Evolutionary conservation across 1,140 invertebrate genomes (phyloP).

Genomic region (Calosoma granatense): DNA sequence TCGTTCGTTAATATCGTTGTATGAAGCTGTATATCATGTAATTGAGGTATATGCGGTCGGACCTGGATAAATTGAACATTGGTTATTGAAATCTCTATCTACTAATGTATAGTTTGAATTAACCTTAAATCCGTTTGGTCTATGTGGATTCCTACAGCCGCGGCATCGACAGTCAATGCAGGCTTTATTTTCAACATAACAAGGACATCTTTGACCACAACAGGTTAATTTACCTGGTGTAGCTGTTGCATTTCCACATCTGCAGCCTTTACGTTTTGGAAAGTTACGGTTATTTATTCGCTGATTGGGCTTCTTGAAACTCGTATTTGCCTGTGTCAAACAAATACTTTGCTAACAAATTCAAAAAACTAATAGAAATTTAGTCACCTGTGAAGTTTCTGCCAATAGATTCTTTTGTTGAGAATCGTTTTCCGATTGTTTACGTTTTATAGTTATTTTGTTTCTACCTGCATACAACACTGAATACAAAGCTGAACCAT

Average conservation of each 20-base stretch:
- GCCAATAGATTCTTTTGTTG: background rate
- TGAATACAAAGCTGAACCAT: slow-evolving; percentile 63
- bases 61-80: background rate
- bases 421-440: slow-evolving; percentile 30
- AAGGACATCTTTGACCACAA: slow-evolving; percentile 86
- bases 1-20: background rate
- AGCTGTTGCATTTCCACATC: slow-evolving; percentile 82
- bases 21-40: slow-evolving; percentile 5
- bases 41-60: slow-evolving; percentile 10
- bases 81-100: background rate
- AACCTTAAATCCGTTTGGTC: slow-evolving; percentile 69
- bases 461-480: slow-evolving; percentile 69
- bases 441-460: slow-evolving; percentile 73
- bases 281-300: slow-evolving; percentile 24
- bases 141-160: slow-evolving; percentile 83
- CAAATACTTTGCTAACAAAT: background rate
- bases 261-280: slow-evolving; percentile 62
- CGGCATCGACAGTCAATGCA: slow-evolving; percentile 82
- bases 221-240: slow-evolving; percentile 83
- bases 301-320: slow-evolving; percentile 41
- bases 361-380: background rate
- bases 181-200: slow-evolving; percentile 78
- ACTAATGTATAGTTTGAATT: background rate
- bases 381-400: background rate
- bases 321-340: background rate